A percentile compares a stretch with the other conserved stretches of the same genome.
Evolutionary conservation across 1,140 invertebrate species (phyloP).

Genomic region (Drosophila varians): DNA sequence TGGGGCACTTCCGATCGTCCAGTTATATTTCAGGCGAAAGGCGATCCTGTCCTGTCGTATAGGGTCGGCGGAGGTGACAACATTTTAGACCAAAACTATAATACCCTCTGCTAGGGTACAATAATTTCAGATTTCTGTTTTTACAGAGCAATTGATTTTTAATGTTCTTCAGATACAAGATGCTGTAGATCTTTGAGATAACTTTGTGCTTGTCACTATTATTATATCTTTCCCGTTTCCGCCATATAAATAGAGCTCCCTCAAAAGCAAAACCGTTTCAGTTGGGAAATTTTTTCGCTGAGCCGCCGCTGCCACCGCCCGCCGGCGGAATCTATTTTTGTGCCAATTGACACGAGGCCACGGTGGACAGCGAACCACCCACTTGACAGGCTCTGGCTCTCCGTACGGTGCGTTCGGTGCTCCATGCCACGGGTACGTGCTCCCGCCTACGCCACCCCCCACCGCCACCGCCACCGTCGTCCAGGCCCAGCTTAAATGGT

Average conservation of each 20-base stretch:
- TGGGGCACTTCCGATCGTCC: no score
- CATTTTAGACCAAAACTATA: no score
- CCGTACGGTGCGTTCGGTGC: background rate
- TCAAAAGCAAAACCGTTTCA: slow-evolving; percentile 22
- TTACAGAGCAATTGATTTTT: no score
- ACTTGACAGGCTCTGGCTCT: slow-evolving; percentile 46
- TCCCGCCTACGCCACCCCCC: background rate
- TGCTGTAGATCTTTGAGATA: background rate
- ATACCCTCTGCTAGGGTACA: no score
- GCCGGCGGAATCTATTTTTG: slow-evolving; percentile 63
- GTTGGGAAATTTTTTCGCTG: slow-evolving; percentile 10
- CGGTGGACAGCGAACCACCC: slow-evolving; percentile 24
- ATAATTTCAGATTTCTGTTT: no score
- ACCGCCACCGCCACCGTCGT: background rate
- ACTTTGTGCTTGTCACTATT: slow-evolving; percentile 4
- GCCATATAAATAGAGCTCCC: slow-evolving; percentile 18
- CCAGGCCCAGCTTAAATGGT: background rate
- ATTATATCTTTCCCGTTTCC: slow-evolving; percentile 26
- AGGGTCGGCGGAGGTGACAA: no score
- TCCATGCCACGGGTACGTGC: slow-evolving; percentile 7
- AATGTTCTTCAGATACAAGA: no score
- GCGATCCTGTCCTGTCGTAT: no score
- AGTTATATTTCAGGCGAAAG: no score
- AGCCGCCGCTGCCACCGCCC: slow-evolving; percentile 6
- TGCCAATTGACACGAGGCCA: slow-evolving; percentile 67